These are phyloP conservation scores for Zalophus californianus DNA, from an alignment of 2,797 vertebrate species.

Conservation along the genomic window DNA sequence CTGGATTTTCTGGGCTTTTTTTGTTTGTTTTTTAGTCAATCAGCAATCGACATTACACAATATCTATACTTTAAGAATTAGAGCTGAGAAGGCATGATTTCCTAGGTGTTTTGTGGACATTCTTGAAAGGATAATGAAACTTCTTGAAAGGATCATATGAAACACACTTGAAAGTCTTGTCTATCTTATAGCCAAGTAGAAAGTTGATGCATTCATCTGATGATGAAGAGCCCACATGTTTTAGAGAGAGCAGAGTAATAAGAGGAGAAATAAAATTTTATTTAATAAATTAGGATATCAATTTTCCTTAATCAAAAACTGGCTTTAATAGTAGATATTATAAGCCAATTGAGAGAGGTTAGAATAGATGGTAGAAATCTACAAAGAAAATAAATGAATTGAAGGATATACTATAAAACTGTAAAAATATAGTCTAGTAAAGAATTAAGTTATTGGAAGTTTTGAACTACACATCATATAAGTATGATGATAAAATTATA, in stretches of 20 bases:
- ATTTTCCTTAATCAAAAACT: neutral
- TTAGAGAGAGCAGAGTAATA: neutral
- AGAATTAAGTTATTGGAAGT: neutral
- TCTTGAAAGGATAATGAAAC: neutral
- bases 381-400: constrained; percentile 15
- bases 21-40: neutral
- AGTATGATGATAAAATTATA: neutral
- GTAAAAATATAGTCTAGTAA: neutral
- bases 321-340: neutral
- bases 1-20: neutral
- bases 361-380: neutral
- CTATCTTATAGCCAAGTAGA: neutral
- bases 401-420: neutral
- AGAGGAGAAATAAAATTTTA: neutral
- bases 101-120: neutral
- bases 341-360: neutral
- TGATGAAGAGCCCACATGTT: neutral
- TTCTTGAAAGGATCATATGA: neutral
- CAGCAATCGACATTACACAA: neutral
- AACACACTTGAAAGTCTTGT: neutral
- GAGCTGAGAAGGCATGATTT: neutral
- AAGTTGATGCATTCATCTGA: neutral
- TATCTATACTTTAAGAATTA: neutral
- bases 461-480: neutral
- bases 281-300: neutral